Evolutionary conservation across 2,113 vertebrate genomes (phyloP).

Genomic region (Condylura cristata): DNA sequence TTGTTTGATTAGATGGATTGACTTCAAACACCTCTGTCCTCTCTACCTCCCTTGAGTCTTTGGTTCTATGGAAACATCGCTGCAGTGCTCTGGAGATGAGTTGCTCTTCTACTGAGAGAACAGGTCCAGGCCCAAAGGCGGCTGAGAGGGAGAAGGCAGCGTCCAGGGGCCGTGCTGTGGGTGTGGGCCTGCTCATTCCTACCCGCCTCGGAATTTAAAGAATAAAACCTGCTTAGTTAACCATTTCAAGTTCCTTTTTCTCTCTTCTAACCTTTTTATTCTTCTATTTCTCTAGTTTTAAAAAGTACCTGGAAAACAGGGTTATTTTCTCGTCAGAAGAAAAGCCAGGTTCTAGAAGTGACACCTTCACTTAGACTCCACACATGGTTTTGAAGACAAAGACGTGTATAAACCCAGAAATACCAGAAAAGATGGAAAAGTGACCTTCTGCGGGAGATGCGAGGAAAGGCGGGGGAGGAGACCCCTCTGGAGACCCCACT

Average conservation of each 20-base stretch:
- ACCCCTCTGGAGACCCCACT: too few species aligned
- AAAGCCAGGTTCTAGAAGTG: neutral
- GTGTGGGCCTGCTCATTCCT: neutral
- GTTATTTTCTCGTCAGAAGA: neutral
- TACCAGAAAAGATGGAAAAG: neutral
- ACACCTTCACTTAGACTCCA: neutral
- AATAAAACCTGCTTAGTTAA: neutral
- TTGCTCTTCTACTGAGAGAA: neutral
- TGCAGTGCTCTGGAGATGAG: neutral
- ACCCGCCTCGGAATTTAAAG: neutral
- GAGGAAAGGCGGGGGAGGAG: neutral
- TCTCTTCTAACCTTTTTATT: neutral
- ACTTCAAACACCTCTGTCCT: slow-evolving; percentile 24
- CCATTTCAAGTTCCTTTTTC: neutral
- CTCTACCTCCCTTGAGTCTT: slow-evolving; percentile 22
- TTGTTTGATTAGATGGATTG: neutral
- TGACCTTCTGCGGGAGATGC: neutral
- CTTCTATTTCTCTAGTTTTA: neutral
- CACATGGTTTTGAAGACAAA: neutral
- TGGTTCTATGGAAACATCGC: neutral
- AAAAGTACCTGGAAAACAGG: neutral
- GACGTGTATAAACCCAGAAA: neutral
- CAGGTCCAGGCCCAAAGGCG: too few species aligned
- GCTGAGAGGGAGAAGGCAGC: too few species aligned
- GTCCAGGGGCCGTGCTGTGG: neutral